These are phyloP conservation scores for Sinosuthora webbiana DNA, from an alignment of 2,113 vertebrate genomes.

Conservation along the genomic window DNA sequence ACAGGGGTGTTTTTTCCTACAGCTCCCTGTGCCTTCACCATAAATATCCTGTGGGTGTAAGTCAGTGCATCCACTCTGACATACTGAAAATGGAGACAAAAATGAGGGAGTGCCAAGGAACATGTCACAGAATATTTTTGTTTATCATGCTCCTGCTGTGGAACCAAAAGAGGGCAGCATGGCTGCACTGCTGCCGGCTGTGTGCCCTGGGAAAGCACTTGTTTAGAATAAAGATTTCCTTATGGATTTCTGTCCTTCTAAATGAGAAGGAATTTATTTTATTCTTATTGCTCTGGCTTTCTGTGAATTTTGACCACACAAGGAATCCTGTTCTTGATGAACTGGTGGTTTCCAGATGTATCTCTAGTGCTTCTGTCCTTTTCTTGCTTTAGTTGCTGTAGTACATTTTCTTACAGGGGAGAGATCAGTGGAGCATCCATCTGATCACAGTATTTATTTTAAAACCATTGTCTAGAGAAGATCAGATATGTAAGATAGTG, in stretches of 20 bases:
- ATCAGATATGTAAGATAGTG: not conserved
- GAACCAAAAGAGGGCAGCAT: constrained; percentile 64
- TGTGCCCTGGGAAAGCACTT: fast-evolving
- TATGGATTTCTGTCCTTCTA: not conserved
- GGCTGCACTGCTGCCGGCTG: not conserved
- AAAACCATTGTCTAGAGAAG: not conserved
- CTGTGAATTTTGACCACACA: not conserved
- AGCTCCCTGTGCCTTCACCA: not conserved
- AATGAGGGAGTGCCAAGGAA: not conserved
- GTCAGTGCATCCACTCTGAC: not conserved
- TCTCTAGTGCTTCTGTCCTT: not conserved
- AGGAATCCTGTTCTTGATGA: not conserved
- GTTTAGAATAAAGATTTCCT: not conserved
- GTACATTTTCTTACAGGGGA: not conserved
- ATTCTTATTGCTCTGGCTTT: not conserved
- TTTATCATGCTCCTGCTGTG: not conserved
- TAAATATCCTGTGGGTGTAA: not conserved
- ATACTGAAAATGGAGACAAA: not conserved
- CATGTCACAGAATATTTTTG: not conserved
- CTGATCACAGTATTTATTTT: not conserved
- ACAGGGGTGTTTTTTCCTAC: not conserved
- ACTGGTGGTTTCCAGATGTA: not conserved
- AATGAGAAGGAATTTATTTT: not conserved
- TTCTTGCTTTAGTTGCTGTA: not conserved
- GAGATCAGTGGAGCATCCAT: not conserved